A percentile compares a stretch with the other conserved stretches of the same genome.
These are phyloP conservation scores for Bujurquina vittata DNA, from an alignment of 2,113 vertebrate genomes.

Conservation along the genomic window DNA sequence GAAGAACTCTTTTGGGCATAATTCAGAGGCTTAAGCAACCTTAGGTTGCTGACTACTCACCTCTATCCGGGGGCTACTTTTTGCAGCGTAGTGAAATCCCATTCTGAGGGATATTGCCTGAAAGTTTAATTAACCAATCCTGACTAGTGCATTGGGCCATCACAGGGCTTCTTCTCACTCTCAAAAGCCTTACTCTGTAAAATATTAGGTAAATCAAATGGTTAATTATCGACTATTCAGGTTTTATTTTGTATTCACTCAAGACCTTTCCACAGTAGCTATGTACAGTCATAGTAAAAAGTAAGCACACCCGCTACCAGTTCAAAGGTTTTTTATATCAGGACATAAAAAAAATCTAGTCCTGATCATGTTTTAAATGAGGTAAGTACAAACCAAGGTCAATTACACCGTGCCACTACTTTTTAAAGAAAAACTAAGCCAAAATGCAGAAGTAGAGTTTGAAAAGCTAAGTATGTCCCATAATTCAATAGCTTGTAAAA, in stretches of 20 bases:
- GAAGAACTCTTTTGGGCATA: not conserved
- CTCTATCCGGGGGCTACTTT: not conserved
- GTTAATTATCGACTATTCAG: not conserved
- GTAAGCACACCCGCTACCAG: not conserved
- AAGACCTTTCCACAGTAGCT: not conserved
- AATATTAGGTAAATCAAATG: not conserved
- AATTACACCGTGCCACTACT: no score
- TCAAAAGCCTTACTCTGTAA: not conserved
- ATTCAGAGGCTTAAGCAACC: not conserved
- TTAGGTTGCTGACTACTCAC: not conserved
- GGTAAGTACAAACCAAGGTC: no score
- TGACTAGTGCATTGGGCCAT: slow-evolving; percentile 2
- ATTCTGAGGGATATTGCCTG: slow-evolving; percentile 2
- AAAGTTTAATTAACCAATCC: slow-evolving; percentile 6
- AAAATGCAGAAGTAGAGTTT: not conserved
- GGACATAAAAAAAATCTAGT: no score
- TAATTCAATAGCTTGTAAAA: no score
- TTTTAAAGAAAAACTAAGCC: not conserved
- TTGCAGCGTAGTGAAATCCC: slow-evolving; percentile 2
- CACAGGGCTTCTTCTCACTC: slow-evolving; percentile 1
- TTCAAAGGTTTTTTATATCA: no score
- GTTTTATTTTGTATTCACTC: not conserved
- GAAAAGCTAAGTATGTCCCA: no score
- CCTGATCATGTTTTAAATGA: no score
- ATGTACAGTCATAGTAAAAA: not conserved